Evolutionary conservation across 2,888 invertebrate genomes (phyloP).

Genomic region (Catocala fraxini): DNA sequence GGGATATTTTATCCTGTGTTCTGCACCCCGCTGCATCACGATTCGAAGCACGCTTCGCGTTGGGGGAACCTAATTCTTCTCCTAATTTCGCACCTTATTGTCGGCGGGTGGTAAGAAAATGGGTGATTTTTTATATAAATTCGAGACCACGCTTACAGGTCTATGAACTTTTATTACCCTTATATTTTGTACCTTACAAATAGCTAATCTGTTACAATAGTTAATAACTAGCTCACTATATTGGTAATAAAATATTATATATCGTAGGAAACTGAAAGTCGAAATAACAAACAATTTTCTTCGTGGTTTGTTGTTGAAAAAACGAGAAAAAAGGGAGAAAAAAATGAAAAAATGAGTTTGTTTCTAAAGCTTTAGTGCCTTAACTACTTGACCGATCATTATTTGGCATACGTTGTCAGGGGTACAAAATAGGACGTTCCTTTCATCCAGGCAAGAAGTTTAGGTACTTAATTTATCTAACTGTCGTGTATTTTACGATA

Average conservation of each 20-base stretch:
- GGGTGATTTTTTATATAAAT: slow-evolving; percentile 74
- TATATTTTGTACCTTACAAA: slow-evolving; percentile 34
- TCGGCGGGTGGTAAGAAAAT: slow-evolving; percentile 77
- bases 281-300: slow-evolving; percentile 12
- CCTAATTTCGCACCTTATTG: slow-evolving; percentile 87
- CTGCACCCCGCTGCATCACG: slow-evolving; percentile 65
- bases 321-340: too few relatives aligned
- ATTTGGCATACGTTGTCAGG: too few relatives aligned
- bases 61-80: slow-evolving; percentile 83
- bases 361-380: too few relatives aligned
- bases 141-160: slow-evolving; percentile 61
- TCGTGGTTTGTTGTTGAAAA: neutral
- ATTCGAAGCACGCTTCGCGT: slow-evolving; percentile 76
- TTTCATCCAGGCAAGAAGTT: too few relatives aligned
- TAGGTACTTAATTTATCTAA: too few relatives aligned
- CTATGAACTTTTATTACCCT: slow-evolving; percentile 54
- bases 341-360: too few relatives aligned
- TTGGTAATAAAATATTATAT: slow-evolving; percentile 21
- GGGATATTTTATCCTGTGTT: slow-evolving; percentile 50
- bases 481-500: too few relatives aligned
- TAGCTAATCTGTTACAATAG: slow-evolving; percentile 37
- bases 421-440: too few relatives aligned
- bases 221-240: slow-evolving; percentile 13
- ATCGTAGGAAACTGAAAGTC: slow-evolving; percentile 10
- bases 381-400: too few relatives aligned